Conservation (phyloP, 2,888 invertebrate genomes). For the Tromatobia lineatoria region DNA sequence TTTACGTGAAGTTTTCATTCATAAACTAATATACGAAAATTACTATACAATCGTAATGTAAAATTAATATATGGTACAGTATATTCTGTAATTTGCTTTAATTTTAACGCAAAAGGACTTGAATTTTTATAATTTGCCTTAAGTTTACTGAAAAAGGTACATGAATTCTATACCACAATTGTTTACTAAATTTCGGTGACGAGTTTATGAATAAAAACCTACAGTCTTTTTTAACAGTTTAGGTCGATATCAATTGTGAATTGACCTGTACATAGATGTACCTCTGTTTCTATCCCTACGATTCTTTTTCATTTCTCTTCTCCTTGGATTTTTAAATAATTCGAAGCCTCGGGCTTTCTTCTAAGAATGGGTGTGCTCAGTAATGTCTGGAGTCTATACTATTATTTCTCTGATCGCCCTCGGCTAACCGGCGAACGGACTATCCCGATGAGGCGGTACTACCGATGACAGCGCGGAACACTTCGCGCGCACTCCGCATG, state of each 20-base stretch:
- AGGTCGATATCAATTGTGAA: not conserved
- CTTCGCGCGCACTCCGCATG: conserved; percentile 28
- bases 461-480: conserved; percentile 55
- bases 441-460: conserved; percentile 51
- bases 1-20: too few species aligned
- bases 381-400: conserved; percentile 45
- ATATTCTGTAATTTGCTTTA: too few species aligned
- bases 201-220: too few species aligned
- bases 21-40: too few species aligned
- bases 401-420: conserved; percentile 43
- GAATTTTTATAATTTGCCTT: too few species aligned
- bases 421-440: conserved; percentile 29
- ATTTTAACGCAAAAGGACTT: too few species aligned
- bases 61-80: too few species aligned
- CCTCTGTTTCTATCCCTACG: conserved; percentile 50
- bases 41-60: too few species aligned
- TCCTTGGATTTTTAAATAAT: conserved; percentile 25
- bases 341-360: conserved; percentile 57
- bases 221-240: too few species aligned
- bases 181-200: too few species aligned
- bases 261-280: conserved; percentile 9
- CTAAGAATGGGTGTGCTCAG: conserved; percentile 62
- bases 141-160: too few species aligned
- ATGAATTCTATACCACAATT: too few species aligned
- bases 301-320: conserved; percentile 15